Conservation (phyloP, 2,113 vertebrate genomes). For the Coregonus clupeaformis region DNA sequence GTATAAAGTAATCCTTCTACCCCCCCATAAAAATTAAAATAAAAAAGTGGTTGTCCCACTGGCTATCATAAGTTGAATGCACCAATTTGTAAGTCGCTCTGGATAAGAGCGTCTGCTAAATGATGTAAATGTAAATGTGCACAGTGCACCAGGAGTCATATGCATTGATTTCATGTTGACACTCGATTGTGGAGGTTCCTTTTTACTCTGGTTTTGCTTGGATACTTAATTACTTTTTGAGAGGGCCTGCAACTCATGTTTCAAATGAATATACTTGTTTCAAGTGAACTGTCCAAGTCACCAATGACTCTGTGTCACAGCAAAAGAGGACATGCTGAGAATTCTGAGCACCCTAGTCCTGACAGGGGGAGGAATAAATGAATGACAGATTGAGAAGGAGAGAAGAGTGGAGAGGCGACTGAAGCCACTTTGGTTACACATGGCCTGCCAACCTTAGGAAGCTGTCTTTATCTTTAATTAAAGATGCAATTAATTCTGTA, state of each 20-base stretch:
- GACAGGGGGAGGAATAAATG: constrained; percentile 11
- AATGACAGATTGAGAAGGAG: constrained; percentile 1
- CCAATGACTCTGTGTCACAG: background rate
- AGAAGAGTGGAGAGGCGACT: constrained; percentile 1
- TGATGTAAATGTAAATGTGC: too few species aligned
- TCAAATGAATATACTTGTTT: background rate
- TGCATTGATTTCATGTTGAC: too few species aligned
- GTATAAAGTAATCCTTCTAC: too few species aligned
- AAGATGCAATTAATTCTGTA: constrained; percentile 53
- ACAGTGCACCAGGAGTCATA: too few species aligned
- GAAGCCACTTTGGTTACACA: constrained; percentile 25
- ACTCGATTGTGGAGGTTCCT: too few species aligned
- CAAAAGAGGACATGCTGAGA: background rate
- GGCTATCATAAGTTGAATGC: too few species aligned
- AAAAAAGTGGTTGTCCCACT: too few species aligned
- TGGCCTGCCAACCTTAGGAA: constrained; percentile 29
- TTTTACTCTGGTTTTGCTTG: too few species aligned
- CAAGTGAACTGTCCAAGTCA: constrained; percentile 15
- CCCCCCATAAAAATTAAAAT: too few species aligned
- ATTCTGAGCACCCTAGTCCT: constrained; percentile 6
- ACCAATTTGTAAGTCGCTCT: too few species aligned
- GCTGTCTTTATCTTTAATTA: constrained; percentile 53
- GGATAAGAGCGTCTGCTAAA: too few species aligned
- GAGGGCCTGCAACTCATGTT: background rate
- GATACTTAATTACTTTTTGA: too few species aligned